Base-by-base conservation (phyloP, 2,888 invertebrate genomes). In the Ectobius pallidus region DNA sequence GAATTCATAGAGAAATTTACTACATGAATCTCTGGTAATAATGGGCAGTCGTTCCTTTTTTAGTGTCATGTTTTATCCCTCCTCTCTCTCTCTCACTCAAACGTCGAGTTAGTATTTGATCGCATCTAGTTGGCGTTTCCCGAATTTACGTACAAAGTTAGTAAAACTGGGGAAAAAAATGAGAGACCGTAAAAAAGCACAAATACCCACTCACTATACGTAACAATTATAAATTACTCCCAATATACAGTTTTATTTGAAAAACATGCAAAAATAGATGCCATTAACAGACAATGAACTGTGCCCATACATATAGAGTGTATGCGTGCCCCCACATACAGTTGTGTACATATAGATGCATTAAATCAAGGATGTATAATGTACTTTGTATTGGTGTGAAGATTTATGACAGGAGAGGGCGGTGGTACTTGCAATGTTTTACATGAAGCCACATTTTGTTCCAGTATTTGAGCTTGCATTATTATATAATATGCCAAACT, bases 1-100 rank as follows among this genome's bases (percentile, higher is more conserved):
- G 71, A 71, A 71, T 71, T 71, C 63, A 63, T 27, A 27, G 39
- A 69, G 52, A 52, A 46, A 69, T 52, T 52, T 52, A 52, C 69
- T 30, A 69, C 58, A 18, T 32, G 49, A 25, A 71, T 71, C 49
- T 18, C 71, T 58, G 63, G 69, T 39, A 63, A 63, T 71, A 71
- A 46, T 46, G 39, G 44, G 25, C 16, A 14, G 25, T 44, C 44
- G 2, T 39, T 46, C 30, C 44, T 63, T 16, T 55, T 55, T 55
- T 22, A 22, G 6, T 25, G 6, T 20, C 25, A 7, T 55, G 18
- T 55, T 55, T 55, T 55, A 55, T 25, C 16, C 20, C n/a, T n/a
- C 55, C 22, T 55, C 25, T 22, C 63, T 22, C 25, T 34, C 42
- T 44, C 44, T 42, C 65, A 44, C 65, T 65, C 30, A 25, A 34